Evolutionary conservation across 2,113 vertebrate species (phyloP).

Genomic region (Protobothrops flavoviridis): DNA sequence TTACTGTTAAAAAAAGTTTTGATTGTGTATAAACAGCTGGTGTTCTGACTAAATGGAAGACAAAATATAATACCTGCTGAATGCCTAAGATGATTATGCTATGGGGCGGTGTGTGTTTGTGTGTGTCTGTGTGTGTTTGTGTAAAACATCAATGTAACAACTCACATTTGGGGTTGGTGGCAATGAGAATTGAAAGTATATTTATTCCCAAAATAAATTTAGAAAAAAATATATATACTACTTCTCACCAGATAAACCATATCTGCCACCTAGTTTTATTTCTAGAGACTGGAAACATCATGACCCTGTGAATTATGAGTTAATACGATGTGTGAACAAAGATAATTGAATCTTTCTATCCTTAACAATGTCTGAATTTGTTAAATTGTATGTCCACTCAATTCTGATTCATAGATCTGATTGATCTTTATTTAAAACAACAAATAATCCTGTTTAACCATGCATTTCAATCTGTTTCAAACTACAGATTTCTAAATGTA

Average conservation of each 20-base stretch:
- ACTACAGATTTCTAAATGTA: neutral
- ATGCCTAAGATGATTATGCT: neutral
- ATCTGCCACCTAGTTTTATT: neutral
- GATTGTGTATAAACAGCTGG: neutral
- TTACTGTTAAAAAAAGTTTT: neutral
- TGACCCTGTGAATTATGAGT: neutral
- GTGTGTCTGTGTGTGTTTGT: neutral
- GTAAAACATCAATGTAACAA: neutral
- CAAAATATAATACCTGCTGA: neutral
- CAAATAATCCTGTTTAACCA: neutral
- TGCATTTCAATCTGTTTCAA: neutral
- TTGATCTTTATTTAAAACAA: neutral
- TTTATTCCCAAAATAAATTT: neutral
- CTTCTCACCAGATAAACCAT: neutral
- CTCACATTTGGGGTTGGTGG: neutral
- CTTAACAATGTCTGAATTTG: neutral
- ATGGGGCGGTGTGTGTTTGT: no score
- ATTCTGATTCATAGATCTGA: neutral
- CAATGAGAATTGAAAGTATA: neutral
- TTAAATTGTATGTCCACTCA: neutral
- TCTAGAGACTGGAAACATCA: neutral
- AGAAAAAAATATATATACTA: no score
- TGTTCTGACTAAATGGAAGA: neutral
- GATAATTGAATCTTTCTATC: neutral
- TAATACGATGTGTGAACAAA: neutral